These are phyloP conservation scores for Apogon talboti DNA, from an alignment of 2,797 vertebrate species.

Conservation along the genomic window DNA sequence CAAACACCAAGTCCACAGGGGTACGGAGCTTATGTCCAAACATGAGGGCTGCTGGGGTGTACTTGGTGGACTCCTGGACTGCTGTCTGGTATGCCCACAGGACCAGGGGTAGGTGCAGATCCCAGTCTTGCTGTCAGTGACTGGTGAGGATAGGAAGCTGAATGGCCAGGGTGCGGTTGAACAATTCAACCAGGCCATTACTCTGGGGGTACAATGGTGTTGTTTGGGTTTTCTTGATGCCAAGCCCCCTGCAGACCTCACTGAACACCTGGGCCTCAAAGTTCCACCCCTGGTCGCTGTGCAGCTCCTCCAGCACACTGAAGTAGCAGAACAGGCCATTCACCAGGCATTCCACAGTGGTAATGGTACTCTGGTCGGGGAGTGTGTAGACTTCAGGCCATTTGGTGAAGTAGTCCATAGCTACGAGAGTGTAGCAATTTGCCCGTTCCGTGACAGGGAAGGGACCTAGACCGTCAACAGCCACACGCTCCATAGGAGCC, in stretches of 20 bases:
- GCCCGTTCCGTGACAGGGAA: slow-evolving; percentile 14
- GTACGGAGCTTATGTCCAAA: neutral
- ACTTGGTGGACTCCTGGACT: neutral
- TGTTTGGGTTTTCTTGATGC: neutral
- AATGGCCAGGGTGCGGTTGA: slow-evolving; percentile 5
- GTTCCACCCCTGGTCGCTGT: slow-evolving; percentile 33
- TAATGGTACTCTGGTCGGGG: slow-evolving; percentile 7
- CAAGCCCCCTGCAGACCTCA: neutral
- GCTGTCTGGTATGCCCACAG: neutral
- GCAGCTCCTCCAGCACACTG: neutral
- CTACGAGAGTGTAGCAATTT: slow-evolving; percentile 25
- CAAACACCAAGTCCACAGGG: neutral
- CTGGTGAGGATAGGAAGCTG: neutral
- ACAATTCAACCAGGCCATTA: slow-evolving; percentile 5
- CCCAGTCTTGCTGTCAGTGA: slow-evolving; percentile 16
- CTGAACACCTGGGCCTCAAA: slow-evolving; percentile 12
- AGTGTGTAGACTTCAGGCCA: slow-evolving; percentile 27
- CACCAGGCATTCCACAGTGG: neutral
- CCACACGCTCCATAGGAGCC: slow-evolving; percentile 4
- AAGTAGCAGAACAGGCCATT: neutral
- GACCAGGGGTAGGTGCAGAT: slow-evolving; percentile 2
- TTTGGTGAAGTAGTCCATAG: slow-evolving; percentile 42
- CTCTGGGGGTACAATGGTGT: neutral
- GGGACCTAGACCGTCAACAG: slow-evolving; percentile 12
- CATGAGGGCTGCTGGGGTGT: neutral